Evolutionary conservation across 2,113 vertebrate genomes (phyloP).

Genomic region (Anseranas semipalmata): DNA sequence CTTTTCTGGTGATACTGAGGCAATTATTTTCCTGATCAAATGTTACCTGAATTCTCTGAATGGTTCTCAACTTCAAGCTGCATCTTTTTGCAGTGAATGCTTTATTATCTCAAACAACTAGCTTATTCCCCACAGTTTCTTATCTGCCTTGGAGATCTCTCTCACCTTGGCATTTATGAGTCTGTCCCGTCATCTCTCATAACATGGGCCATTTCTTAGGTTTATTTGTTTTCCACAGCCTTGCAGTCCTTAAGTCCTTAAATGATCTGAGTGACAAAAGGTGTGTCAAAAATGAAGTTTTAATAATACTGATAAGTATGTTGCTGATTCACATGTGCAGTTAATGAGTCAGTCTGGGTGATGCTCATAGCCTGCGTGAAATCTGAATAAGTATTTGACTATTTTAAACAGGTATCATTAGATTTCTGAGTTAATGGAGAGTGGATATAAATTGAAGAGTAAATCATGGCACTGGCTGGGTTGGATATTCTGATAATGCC

Average conservation of each 20-base stretch:
- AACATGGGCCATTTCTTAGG: neutral
- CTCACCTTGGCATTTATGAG: neutral
- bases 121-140: neutral
- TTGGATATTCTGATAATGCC: fast-evolving
- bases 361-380: neutral
- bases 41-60: neutral
- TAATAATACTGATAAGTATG: neutral
- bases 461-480: fast-evolving
- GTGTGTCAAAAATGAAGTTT: neutral
- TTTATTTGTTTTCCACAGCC: neutral
- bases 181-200: neutral
- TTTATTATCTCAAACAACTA: neutral
- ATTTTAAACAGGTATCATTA: neutral
- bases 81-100: neutral
- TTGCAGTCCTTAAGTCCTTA: neutral
- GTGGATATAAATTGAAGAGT: neutral
- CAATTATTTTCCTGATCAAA: neutral
- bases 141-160: neutral
- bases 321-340: neutral
- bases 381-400: neutral
- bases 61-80: neutral
- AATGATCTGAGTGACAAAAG: neutral
- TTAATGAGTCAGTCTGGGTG: neutral
- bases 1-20: neutral
- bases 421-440: neutral